Percentiles rank a stretch among this genome's conserved stretches.
phyloP scores from a whole-genome alignment of 1,140 invertebrate genomes.

The Euwallacea similis region DNA sequence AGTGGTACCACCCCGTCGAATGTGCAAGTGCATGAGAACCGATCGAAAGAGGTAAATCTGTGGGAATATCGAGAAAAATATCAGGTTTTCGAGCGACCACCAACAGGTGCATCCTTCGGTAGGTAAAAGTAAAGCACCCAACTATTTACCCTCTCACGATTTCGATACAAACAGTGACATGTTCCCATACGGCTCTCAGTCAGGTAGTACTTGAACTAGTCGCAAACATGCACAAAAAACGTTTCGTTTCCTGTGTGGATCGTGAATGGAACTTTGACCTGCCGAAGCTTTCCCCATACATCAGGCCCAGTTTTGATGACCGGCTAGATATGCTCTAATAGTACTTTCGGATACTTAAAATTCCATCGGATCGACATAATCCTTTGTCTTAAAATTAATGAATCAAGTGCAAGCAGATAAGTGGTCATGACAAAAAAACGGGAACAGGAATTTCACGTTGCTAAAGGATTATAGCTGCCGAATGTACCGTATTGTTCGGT shows the following conservation, averaged over 20 bases:
- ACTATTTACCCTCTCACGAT: slow-evolving; percentile 43
- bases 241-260: not conserved
- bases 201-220: not conserved
- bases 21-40: slow-evolving; percentile 33
- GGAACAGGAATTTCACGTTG: slow-evolving; percentile 29
- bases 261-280: slow-evolving; percentile 10
- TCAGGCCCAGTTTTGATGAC: slow-evolving; percentile 13
- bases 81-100: slow-evolving; percentile 33
- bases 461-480: slow-evolving; percentile 34
- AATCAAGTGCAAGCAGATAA: slow-evolving; percentile 32
- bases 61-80: slow-evolving; percentile 43
- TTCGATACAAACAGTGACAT: slow-evolving; percentile 35
- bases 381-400: slow-evolving; percentile 33
- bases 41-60: slow-evolving; percentile 36
- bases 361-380: slow-evolving; percentile 28
- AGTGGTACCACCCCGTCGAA: slow-evolving; percentile 1
- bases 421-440: slow-evolving; percentile 21
- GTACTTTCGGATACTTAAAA: slow-evolving; percentile 31
- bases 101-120: slow-evolving; percentile 41
- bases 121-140: slow-evolving; percentile 34
- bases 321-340: slow-evolving; percentile 15
- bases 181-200: slow-evolving; percentile 24
- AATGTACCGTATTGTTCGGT: slow-evolving; percentile 32
- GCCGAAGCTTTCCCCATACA: not conserved
- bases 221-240: not conserved